Percentiles rank a stretch among this genome's conserved stretches.
These are phyloP conservation scores for Metallyticus violacea DNA, from an alignment of 2,888 invertebrate genomes.

Conservation along the genomic window DNA sequence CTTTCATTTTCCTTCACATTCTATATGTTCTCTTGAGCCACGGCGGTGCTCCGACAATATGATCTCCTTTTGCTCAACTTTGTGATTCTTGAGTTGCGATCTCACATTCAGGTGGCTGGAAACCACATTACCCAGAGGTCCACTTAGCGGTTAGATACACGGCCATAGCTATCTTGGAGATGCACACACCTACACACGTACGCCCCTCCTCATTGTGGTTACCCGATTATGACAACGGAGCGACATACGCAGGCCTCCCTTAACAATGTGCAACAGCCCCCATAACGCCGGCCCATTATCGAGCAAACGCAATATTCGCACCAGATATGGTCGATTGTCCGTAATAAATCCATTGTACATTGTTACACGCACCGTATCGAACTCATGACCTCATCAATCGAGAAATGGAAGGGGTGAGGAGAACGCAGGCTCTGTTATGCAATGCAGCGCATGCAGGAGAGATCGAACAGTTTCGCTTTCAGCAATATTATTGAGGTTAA, in stretches of 20 bases:
- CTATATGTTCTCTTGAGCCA: no score
- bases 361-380: not conserved
- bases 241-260: not conserved
- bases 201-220: not conserved
- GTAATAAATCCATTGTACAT: not conserved
- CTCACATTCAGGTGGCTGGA: not conserved
- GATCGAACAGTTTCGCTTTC: not conserved
- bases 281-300: not conserved
- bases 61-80: not conserved
- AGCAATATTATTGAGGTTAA: no score
- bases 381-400: not conserved
- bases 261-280: not conserved
- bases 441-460: not conserved
- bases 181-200: not conserved
- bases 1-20: no score
- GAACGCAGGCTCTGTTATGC: not conserved
- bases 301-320: not conserved
- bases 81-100: not conserved
- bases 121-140: not conserved
- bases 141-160: not conserved
- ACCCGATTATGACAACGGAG: not conserved
- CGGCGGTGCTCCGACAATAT: not conserved
- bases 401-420: not conserved
- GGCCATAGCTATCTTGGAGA: not conserved
- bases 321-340: not conserved